A percentile compares a stretch with the other conserved stretches of the same genome.
phyloP scores from a whole-genome alignment of 1,140 invertebrate genomes.

The Neodiprion virginianus region DNA sequence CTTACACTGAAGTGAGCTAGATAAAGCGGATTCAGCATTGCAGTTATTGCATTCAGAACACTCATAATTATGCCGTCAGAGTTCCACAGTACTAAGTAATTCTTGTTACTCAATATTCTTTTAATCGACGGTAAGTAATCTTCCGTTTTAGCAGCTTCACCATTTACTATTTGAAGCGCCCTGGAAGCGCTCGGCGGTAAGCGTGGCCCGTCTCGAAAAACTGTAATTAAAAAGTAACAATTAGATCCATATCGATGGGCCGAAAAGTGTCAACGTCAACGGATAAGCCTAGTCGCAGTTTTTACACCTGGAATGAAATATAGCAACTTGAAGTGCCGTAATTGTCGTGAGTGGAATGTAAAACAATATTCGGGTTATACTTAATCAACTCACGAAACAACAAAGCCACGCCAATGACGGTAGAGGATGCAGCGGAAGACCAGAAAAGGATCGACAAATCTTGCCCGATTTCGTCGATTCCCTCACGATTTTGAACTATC shows the following conservation, averaged over 20 bases:
- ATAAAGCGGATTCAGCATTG: slow-evolving; percentile 48
- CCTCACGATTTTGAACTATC: slow-evolving; percentile 56
- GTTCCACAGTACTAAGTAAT: slow-evolving; percentile 68
- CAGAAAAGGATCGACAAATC: slow-evolving; percentile 33
- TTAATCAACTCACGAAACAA: too few species aligned
- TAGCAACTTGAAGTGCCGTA: too few species aligned
- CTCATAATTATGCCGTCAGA: slow-evolving; percentile 77
- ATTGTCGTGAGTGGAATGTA: too few species aligned
- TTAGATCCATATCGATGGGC: too few species aligned
- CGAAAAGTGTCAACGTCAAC: too few species aligned
- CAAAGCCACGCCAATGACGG: too few species aligned
- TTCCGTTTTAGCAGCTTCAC: slow-evolving; percentile 15
- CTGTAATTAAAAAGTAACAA: too few species aligned
- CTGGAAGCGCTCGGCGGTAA: slow-evolving; percentile 38
- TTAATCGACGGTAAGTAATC: slow-evolving; percentile 28
- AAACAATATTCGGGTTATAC: too few species aligned
- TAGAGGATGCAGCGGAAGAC: slow-evolving; percentile 57
- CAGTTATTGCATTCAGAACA: slow-evolving; percentile 73
- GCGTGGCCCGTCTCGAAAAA: too few species aligned
- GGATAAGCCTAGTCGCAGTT: too few species aligned
- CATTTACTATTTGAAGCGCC: too few species aligned
- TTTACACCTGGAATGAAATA: slow-evolving; percentile 9
- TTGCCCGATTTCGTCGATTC: slow-evolving; percentile 6
- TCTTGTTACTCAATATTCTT: slow-evolving; percentile 52
- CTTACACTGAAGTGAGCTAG: slow-evolving; percentile 6